Evolutionary conservation across 2,113 vertebrate genomes (phyloP), one percentile per base, ranked within the genome.

Genomic region (Helogale parvula): DNA sequence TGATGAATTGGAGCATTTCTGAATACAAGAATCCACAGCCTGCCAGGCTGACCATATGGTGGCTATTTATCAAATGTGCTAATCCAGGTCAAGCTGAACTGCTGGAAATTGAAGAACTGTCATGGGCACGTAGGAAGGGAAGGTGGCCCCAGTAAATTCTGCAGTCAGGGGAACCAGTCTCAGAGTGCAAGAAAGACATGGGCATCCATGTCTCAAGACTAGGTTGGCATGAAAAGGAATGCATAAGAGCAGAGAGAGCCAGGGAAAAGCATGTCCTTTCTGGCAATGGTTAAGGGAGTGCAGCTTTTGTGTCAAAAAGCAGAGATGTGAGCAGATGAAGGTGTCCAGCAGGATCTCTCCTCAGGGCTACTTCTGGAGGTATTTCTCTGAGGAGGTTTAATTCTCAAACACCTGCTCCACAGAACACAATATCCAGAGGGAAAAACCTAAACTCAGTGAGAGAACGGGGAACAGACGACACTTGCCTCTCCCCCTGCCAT

Each of bases 31-130:
- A 47, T 12, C 52, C 10, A 17, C 19, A 63, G 82, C 52, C 82
- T 82, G n/a, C 91, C 81, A 87, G 72, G 71, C 3, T 45, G 71
- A 19, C 82, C 97, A 96, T 93, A 96, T 89, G 95, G 82, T 21
- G 23, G 79, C 86, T 86, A 79, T 60, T 94, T 33, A 79, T 96
- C 77, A 57, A 29, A 69, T n/a, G 79, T 7, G 5, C 50, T 54
- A 31, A 97, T 72, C 84, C 88, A 95, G 88, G 90, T 93, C 85
- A 95, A 25, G n/a, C 14, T 27, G 31, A 94, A 69, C 13, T 31
- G 35, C 85, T 94, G 23, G 38, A 65, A 50, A 50, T 2, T 5
- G 41, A 88, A 65, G n/a, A 41, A 35, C 27, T 45, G 38, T 13
- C 10, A 0, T 8, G 10, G 17, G 33, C 35, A 13, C 13, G 31